phyloP scores from a whole-genome alignment of 2,888 invertebrate genomes.

The Agrotis exclamationis region DNA sequence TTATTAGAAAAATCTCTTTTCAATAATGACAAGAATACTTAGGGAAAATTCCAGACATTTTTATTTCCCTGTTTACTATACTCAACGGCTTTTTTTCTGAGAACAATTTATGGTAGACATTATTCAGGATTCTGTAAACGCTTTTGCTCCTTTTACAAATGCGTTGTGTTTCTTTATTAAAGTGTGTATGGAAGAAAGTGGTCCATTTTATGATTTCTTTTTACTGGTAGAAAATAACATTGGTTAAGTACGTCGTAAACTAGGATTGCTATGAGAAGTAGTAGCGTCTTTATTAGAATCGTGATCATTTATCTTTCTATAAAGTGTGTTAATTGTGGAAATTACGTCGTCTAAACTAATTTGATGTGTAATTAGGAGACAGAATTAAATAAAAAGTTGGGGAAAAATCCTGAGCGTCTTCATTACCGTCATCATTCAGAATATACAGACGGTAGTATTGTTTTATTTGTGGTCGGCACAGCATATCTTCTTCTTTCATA shows the following conservation, averaged over 20 bases:
- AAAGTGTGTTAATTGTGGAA: background rate
- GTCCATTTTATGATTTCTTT: constrained; percentile 28
- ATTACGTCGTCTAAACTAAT: background rate
- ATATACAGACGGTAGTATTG: too few relatives aligned
- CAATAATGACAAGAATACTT: constrained; percentile 12
- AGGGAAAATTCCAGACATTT: constrained; percentile 26
- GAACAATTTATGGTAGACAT: constrained; percentile 50
- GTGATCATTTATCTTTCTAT: background rate
- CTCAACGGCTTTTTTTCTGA: constrained; percentile 21
- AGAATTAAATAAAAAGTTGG: too few relatives aligned
- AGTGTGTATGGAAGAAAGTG: constrained; percentile 12
- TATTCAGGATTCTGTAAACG: constrained; percentile 49
- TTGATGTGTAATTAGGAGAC: background rate
- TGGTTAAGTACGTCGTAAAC: constrained; percentile 31
- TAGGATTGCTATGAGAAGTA: background rate
- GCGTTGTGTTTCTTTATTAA: constrained; percentile 27
- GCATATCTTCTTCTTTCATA: too few relatives aligned
- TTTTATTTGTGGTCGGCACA: too few relatives aligned
- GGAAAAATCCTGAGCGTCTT: too few relatives aligned
- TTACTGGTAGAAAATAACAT: constrained; percentile 26
- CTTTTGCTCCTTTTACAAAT: constrained; percentile 32
- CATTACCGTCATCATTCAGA: too few relatives aligned
- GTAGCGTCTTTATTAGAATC: background rate
- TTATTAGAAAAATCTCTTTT: constrained; percentile 18
- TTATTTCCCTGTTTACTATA: constrained; percentile 49